phyloP scores from a whole-genome alignment of 2,888 invertebrate species.

The Coelinius sp. region DNA sequence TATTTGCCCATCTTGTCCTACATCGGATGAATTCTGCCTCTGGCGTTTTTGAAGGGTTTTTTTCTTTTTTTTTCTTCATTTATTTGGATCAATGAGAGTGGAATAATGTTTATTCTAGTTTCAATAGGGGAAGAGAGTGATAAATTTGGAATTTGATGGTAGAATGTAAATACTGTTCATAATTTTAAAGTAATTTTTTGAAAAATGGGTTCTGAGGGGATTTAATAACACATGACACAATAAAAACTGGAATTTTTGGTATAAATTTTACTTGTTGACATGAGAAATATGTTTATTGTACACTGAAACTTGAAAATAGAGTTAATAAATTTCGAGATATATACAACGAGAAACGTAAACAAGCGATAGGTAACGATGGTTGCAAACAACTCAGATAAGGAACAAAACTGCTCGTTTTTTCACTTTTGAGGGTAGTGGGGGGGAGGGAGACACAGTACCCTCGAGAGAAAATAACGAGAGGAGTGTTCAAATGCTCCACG shows the following conservation, averaged over 20 bases:
- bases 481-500: conserved; percentile 12
- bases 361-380: conserved; percentile 19
- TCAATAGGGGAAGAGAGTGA: neutral
- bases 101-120: conserved; percentile 10
- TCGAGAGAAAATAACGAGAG: conserved; percentile 23
- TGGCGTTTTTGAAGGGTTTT: neutral
- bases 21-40: conserved; percentile 12
- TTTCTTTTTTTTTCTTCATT: neutral
- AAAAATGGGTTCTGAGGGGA: no score
- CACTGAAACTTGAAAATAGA: conserved; percentile 4
- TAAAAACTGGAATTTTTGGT: neutral
- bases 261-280: neutral
- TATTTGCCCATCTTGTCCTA: conserved; percentile 20
- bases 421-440: neutral
- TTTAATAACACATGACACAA: neutral
- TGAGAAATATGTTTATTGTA: neutral
- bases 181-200: no score
- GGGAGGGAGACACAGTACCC: neutral
- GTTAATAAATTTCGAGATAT: conserved; percentile 15
- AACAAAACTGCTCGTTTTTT: neutral
- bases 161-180: neutral
- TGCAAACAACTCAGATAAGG: conserved; percentile 12
- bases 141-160: neutral
- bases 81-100: conserved; percentile 4
- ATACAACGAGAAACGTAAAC: conserved; percentile 6